A percentile compares a stretch with the other conserved stretches of the same genome.
Conservation (phyloP, 2,888 invertebrate genomes). For the Eupithecia subumbrata region DNA sequence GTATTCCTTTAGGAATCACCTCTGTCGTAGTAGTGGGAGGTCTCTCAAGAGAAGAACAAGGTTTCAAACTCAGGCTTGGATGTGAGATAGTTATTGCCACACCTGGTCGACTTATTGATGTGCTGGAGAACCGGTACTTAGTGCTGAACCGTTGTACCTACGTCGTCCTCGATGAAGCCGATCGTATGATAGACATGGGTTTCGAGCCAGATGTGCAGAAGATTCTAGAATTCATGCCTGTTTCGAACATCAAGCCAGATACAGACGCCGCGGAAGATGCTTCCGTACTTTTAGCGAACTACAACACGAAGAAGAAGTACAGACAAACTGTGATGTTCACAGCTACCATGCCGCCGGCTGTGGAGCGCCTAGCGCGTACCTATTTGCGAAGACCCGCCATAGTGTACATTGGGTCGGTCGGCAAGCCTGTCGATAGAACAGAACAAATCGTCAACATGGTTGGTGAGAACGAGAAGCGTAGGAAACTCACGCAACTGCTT, state of each 20-base stretch:
- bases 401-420: conserved; percentile 98
- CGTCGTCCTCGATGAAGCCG: conserved; percentile 97
- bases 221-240: conserved; percentile 99
- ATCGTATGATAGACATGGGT: conserved; percentile 99
- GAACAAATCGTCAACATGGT: conserved; percentile 99
- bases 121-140: conserved; percentile 98
- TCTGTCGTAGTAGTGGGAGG: conserved; percentile 99
- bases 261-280: conserved; percentile 99
- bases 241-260: conserved; percentile 98
- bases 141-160: conserved; percentile 99
- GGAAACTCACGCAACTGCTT: conserved; percentile 97
- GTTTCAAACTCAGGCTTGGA: conserved; percentile 96
- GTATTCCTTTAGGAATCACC: conserved; percentile 94
- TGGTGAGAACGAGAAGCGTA: conserved; percentile 97
- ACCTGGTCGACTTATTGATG: conserved; percentile 99
- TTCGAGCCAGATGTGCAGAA: conserved; percentile 99
- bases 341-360: conserved; percentile 99
- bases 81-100: conserved; percentile 99
- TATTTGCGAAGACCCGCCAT: conserved; percentile 98
- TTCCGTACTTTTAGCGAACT: conserved; percentile 94
- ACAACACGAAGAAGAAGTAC: conserved; percentile 97
- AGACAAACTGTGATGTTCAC: conserved; percentile 99
- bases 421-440: conserved; percentile 98
- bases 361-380: conserved; percentile 96
- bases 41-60: conserved; percentile 98